phyloP scores from a whole-genome alignment of 2,113 vertebrate genomes.

The Syngnathoides biaculeatus region DNA sequence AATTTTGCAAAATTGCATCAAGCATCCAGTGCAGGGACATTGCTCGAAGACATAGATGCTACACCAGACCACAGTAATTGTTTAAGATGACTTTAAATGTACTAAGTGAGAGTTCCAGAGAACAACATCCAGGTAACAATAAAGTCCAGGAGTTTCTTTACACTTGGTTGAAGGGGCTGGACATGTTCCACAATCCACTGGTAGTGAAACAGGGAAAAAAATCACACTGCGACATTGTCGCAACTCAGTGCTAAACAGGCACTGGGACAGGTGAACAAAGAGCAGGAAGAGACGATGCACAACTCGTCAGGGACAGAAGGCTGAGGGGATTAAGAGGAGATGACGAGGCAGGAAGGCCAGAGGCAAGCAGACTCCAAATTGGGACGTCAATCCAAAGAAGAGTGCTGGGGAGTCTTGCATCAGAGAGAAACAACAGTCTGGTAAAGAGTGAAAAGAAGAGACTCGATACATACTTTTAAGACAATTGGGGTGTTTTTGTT shows the following conservation, averaged over 20 bases:
- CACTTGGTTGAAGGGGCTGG: too few relatives aligned
- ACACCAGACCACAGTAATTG: too few relatives aligned
- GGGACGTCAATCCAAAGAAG: background rate
- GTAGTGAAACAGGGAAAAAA: too few relatives aligned
- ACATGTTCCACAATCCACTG: too few relatives aligned
- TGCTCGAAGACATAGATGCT: too few relatives aligned
- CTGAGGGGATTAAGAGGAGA: background rate
- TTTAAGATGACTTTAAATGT: too few relatives aligned
- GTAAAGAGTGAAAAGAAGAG: background rate
- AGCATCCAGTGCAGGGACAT: background rate
- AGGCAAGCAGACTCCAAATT: background rate
- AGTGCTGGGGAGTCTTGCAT: too few relatives aligned
- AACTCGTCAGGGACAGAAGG: background rate
- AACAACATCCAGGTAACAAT: background rate
- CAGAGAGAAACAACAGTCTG: too few relatives aligned
- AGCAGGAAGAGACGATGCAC: background rate
- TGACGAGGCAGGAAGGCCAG: background rate
- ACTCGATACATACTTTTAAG: too few relatives aligned
- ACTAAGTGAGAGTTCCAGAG: background rate
- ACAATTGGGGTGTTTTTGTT: too few relatives aligned
- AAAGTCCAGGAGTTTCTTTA: too few relatives aligned
- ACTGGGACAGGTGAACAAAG: background rate
- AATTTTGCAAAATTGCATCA: background rate
- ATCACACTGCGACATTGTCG: too few relatives aligned
- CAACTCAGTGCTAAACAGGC: background rate